phyloP scores from a whole-genome alignment of 2,888 invertebrate genomes.

The Crocallis elinguaria region DNA sequence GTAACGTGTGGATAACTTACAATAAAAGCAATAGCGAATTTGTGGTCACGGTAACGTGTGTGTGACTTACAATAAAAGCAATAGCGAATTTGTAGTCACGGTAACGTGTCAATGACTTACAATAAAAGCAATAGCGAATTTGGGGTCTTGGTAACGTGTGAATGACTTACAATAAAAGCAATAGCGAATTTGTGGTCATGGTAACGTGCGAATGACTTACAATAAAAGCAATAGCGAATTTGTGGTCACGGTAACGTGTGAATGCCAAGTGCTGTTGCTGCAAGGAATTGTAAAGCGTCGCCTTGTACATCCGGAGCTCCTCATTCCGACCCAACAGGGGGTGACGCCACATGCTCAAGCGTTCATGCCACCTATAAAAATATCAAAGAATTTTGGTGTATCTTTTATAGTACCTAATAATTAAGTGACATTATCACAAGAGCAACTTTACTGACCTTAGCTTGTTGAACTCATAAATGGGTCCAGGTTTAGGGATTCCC shows the following conservation, averaged over 20 bases:
- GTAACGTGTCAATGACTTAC: slow-evolving; percentile 57
- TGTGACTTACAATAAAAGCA: background rate
- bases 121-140: too few species aligned
- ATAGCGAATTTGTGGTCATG: too few species aligned
- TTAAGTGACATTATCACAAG: too few species aligned
- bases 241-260: slow-evolving; percentile 57
- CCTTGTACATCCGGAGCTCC: slow-evolving; percentile 53
- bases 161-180: too few species aligned
- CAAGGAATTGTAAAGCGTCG: slow-evolving; percentile 52
- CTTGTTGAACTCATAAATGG: slow-evolving; percentile 85
- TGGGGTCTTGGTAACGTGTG: too few species aligned
- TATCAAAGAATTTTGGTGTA: background rate
- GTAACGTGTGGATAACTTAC: too few species aligned
- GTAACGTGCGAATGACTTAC: too few species aligned
- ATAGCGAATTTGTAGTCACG: slow-evolving; percentile 52
- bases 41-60: too few species aligned
- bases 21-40: too few species aligned
- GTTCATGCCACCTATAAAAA: slow-evolving; percentile 48
- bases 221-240: slow-evolving; percentile 33
- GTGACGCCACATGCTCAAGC: slow-evolving; percentile 46
- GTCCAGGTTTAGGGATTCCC: slow-evolving; percentile 86
- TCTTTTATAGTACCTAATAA: too few species aligned
- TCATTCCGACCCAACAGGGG: slow-evolving; percentile 83
- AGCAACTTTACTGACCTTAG: slow-evolving; percentile 42
- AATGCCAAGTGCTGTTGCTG: slow-evolving; percentile 51